Conservation (phyloP, 2,113 vertebrate species). For the Vulpes ferrilata region DNA sequence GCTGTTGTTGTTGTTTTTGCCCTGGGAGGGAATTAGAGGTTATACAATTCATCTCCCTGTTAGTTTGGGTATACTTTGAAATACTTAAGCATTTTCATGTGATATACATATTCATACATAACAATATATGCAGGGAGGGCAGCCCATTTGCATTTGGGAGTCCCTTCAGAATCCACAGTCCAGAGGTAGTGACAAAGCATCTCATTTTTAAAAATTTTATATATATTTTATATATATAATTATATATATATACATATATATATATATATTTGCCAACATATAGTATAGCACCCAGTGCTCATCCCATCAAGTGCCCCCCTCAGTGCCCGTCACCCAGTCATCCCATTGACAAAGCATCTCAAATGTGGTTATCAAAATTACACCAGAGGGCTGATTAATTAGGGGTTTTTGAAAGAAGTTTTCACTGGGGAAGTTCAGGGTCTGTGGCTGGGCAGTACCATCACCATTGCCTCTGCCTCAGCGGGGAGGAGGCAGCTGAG, state of each 20-base stretch:
- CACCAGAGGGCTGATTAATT: neutral
- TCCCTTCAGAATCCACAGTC: neutral
- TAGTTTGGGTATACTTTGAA: neutral
- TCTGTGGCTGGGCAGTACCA: neutral
- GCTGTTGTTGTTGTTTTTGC: neutral
- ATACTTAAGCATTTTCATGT: neutral
- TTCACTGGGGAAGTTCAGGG: neutral
- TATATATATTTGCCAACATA: too few species aligned
- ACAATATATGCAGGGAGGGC: neutral
- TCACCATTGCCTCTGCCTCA: neutral
- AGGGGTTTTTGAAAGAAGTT: neutral
- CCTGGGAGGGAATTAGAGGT: neutral
- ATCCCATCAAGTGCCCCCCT: too few species aligned
- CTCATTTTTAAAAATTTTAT: neutral
- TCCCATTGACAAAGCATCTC: neutral
- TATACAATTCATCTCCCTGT: neutral
- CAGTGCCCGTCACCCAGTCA: too few species aligned
- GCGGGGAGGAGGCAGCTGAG: neutral
- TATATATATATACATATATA: too few species aligned
- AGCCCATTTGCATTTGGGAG: neutral
- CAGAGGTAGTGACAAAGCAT: neutral
- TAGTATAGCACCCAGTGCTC: too few species aligned
- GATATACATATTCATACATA: rapidly evolving
- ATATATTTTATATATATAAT: too few species aligned
- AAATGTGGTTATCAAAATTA: neutral